These are phyloP conservation scores for Psilanteris sp. DNA, from an alignment of 1,140 invertebrate species.

Conservation along the genomic window DNA sequence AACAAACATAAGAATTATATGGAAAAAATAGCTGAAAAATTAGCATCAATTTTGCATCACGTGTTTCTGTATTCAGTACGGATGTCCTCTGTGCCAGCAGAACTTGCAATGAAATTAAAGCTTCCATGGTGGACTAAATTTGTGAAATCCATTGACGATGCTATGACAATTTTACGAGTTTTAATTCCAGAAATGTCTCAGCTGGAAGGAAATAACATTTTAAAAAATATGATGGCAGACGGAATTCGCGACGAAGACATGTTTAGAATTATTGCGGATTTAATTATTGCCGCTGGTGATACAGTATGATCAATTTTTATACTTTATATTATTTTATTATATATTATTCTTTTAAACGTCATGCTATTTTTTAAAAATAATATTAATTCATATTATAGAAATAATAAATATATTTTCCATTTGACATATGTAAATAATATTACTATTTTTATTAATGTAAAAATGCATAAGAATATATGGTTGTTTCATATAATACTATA, in stretches of 20 bases:
- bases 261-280: constrained; percentile 87
- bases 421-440: no score
- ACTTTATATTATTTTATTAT: not conserved
- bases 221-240: constrained; percentile 82
- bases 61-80: constrained; percentile 87
- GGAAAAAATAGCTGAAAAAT: constrained; percentile 78
- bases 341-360: no score
- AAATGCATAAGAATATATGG: no score
- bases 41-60: constrained; percentile 84
- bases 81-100: constrained; percentile 85
- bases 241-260: constrained; percentile 82
- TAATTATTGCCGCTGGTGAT: constrained; percentile 93
- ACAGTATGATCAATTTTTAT: constrained; percentile 78
- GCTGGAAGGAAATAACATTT: constrained; percentile 80
- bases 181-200: constrained; percentile 70
- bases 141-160: constrained; percentile 83
- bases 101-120: constrained; percentile 82
- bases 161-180: constrained; percentile 77
- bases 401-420: no score
- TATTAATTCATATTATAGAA: no score
- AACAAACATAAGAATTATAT: constrained; percentile 67
- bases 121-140: constrained; percentile 88
- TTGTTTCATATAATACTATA: no score
- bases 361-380: not conserved
- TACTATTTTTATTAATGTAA: no score